A percentile compares a stretch with the other conserved stretches of the same genome.
These are phyloP conservation scores for Amorpha juglandis DNA, from an alignment of 2,888 invertebrate species.

Conservation along the genomic window DNA sequence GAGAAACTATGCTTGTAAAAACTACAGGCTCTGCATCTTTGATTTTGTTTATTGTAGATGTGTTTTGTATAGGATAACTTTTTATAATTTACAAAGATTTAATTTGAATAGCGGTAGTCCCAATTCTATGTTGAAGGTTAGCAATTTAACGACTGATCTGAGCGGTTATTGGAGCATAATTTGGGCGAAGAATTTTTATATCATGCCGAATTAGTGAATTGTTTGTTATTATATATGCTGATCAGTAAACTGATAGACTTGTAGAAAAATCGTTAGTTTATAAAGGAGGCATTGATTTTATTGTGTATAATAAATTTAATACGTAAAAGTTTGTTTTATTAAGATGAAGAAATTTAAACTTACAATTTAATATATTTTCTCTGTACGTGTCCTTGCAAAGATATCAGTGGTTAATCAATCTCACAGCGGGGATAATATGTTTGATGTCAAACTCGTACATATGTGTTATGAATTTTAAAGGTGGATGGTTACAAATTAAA, in stretches of 20 bases:
- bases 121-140: conserved; percentile 16
- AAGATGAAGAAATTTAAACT: not conserved
- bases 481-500: not conserved
- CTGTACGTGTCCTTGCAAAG: not conserved
- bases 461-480: conserved; percentile 9
- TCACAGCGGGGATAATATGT: conserved; percentile 12
- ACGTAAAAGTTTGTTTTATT: not conserved
- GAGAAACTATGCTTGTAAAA: conserved; percentile 67
- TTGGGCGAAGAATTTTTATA: not conserved
- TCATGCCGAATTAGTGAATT: not conserved
- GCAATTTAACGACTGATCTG: conserved; percentile 17
- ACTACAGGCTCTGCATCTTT: conserved; percentile 38
- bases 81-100: not conserved
- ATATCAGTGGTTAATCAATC: not conserved
- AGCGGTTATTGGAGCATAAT: conserved; percentile 6
- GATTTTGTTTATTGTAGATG: conserved; percentile 17
- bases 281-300: not conserved
- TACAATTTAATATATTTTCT: not conserved
- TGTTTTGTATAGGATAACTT: conserved; percentile 13
- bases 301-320: not conserved
- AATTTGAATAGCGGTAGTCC: conserved; percentile 18
- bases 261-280: not conserved
- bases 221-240: not conserved
- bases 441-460: not conserved
- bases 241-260: not conserved